phyloP scores from a whole-genome alignment of 1,140 invertebrate genomes.

The Colletes latitarsis region DNA sequence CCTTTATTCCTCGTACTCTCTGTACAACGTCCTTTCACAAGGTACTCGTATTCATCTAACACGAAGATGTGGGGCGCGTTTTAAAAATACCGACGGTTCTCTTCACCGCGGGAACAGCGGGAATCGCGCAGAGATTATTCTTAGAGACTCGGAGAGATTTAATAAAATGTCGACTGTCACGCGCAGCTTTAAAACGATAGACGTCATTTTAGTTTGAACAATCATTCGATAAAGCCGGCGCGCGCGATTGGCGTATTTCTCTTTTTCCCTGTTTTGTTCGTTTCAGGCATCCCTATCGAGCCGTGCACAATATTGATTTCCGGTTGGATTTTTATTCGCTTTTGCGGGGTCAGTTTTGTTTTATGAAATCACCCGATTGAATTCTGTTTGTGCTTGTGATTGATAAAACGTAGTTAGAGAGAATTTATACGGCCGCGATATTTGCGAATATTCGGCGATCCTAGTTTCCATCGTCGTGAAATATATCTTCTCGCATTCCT shows the following conservation, averaged over 20 bases:
- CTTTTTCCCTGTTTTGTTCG: conserved; percentile 2
- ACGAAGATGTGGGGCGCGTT: conserved; percentile 3
- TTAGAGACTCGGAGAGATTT: background rate
- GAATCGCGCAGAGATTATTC: background rate
- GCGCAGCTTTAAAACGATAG: background rate
- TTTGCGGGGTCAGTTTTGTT: background rate
- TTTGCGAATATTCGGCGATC: background rate
- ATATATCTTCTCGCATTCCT: too few relatives aligned
- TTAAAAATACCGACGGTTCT: conserved; percentile 15
- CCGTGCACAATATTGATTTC: conserved; percentile 40
- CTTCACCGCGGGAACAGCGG: too few relatives aligned
- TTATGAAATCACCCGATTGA: conserved; percentile 12
- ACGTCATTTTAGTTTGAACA: conserved; percentile 13
- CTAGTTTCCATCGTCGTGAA: background rate
- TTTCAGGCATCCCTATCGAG: conserved; percentile 23
- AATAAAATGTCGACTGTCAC: conserved; percentile 12
- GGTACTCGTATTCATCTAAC: conserved; percentile 1
- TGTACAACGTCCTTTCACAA: conserved; percentile 22
- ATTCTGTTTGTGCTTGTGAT: conserved; percentile 22
- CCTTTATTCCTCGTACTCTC: background rate
- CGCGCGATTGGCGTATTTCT: background rate
- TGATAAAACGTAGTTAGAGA: conserved; percentile 28
- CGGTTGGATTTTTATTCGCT: conserved; percentile 41
- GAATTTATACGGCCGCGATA: conserved; percentile 8
- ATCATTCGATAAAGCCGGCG: background rate